These are phyloP conservation scores for Hymenopus coronatus DNA, from an alignment of 2,888 invertebrate species.

Conservation along the genomic window DNA sequence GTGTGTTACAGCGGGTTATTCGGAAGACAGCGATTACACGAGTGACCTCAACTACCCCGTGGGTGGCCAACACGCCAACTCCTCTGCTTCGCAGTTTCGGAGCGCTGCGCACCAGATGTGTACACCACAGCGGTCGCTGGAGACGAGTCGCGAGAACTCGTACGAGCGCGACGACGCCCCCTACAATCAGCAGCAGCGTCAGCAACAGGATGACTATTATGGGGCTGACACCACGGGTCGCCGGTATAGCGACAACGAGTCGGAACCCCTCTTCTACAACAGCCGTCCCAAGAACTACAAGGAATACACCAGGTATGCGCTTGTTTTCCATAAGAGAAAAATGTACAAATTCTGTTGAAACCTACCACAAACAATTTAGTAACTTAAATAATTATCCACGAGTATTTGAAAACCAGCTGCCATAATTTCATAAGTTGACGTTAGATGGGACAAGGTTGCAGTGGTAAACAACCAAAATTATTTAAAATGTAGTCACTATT, in stretches of 20 bases:
- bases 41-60: constrained; percentile 93
- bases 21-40: constrained; percentile 96
- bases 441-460: too few relatives aligned
- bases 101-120: constrained; percentile 74
- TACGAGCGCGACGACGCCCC: constrained; percentile 70
- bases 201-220: constrained; percentile 23
- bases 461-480: too few relatives aligned
- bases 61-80: constrained; percentile 83
- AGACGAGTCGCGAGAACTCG: constrained; percentile 78
- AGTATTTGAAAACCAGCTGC: too few relatives aligned
- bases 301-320: constrained; percentile 50
- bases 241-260: constrained; percentile 38
- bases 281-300: constrained; percentile 72
- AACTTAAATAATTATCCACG: too few relatives aligned
- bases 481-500: too few relatives aligned
- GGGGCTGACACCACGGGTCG: constrained; percentile 14
- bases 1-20: constrained; percentile 77
- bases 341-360: not conserved
- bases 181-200: constrained; percentile 23
- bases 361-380: too few relatives aligned
- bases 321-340: not conserved
- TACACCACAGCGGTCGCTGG: constrained; percentile 74
- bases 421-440: too few relatives aligned
- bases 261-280: constrained; percentile 81
- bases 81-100: constrained; percentile 85